Percentiles rank a stretch among this genome's conserved stretches.
These are phyloP conservation scores for Prenolepis imparis DNA, from an alignment of 2,888 invertebrate genomes.

Conservation along the genomic window DNA sequence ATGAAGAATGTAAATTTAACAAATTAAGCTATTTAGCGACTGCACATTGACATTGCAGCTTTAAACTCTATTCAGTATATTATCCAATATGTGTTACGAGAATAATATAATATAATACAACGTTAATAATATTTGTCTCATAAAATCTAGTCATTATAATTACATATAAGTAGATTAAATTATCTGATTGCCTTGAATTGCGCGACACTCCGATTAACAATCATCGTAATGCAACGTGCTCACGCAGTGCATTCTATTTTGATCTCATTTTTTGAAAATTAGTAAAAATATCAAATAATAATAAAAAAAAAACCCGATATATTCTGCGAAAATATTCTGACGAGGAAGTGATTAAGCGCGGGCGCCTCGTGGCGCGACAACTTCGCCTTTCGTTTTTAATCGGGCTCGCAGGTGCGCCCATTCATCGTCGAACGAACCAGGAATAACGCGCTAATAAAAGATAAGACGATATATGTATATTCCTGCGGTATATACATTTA, in stretches of 20 bases:
- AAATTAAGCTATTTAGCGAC: constrained; percentile 22
- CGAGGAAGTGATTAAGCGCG: not conserved
- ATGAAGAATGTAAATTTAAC: constrained; percentile 29
- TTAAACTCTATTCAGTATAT: constrained; percentile 23
- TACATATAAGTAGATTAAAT: not conserved
- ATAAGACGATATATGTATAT: constrained; percentile 5
- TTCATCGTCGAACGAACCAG: constrained; percentile 7
- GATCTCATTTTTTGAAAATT: not conserved
- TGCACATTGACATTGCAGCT: not conserved
- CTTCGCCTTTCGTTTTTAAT: constrained; percentile 37
- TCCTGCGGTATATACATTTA: constrained; percentile 5
- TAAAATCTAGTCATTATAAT: not conserved
- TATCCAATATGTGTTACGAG: constrained; percentile 28
- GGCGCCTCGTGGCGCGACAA: constrained; percentile 28
- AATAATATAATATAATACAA: too few relatives aligned
- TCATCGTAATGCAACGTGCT: not conserved
- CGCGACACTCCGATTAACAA: not conserved
- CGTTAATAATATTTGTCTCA: not conserved
- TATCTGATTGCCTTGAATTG: not conserved
- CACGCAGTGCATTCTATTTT: not conserved
- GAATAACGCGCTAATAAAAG: constrained; percentile 31
- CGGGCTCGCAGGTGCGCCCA: constrained; percentile 37
- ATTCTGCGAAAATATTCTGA: not conserved
- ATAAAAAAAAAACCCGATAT: not conserved
- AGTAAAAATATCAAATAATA: not conserved